A percentile compares a stretch with the other conserved stretches of the same genome.
These are phyloP conservation scores for Cassiopea xamachana DNA, from an alignment of 30 jellyfish, hydroid and myxozoan genomes.

Conservation along the genomic window DNA sequence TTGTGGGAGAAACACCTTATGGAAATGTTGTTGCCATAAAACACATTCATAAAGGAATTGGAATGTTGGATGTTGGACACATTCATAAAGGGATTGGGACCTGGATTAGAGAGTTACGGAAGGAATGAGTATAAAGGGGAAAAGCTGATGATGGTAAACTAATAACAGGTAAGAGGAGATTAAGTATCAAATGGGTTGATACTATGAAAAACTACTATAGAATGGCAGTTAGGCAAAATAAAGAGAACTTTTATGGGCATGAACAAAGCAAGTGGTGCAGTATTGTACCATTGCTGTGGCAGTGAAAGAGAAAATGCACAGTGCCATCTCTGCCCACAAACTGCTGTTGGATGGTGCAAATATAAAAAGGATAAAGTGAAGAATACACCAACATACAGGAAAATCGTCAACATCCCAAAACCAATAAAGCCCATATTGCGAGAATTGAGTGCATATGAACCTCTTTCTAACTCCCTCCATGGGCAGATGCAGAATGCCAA, in stretches of 20 bases:
- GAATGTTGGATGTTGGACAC: not conserved
- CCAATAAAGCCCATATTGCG: not conserved
- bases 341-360: not conserved
- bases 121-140: not conserved
- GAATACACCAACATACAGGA: not conserved
- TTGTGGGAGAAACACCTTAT: not conserved
- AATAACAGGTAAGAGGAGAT: not conserved
- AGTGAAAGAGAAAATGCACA: not conserved
- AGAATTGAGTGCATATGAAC: not conserved
- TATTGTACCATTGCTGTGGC: not conserved
- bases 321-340: not conserved
- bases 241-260: not conserved
- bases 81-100: not conserved
- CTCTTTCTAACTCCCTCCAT: not conserved
- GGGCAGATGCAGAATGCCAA: not conserved
- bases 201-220: not conserved
- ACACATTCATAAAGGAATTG: not conserved
- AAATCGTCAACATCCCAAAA: not conserved
- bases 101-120: not conserved
- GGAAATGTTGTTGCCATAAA: not conserved
- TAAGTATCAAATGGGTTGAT: not conserved
- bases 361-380: not conserved
- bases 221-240: not conserved
- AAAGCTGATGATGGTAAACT: not conserved
- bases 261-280: not conserved